Evolutionary conservation across 2,113 vertebrate genomes (phyloP).

Genomic region (Petrocephalus zakoni): DNA sequence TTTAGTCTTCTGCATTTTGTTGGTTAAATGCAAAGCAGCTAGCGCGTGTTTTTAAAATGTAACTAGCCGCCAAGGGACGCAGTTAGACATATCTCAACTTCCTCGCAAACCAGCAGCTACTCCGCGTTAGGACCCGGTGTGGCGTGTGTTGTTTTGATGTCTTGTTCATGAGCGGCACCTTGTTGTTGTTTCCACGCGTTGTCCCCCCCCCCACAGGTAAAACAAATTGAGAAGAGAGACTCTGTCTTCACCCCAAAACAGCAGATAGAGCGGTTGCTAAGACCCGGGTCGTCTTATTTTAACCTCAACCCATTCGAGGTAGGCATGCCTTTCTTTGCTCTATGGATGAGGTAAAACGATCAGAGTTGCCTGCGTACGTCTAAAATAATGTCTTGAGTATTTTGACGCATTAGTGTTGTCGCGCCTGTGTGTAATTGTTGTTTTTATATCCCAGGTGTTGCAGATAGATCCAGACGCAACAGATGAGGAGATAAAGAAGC

Average conservation of each 20-base stretch:
- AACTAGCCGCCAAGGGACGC: background rate
- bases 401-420: background rate
- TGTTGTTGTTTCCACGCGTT: background rate
- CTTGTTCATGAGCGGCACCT: background rate
- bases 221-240: constrained; percentile 96
- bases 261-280: constrained; percentile 89
- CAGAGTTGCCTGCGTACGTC: background rate
- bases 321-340: constrained; percentile 23
- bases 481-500: constrained; percentile 94
- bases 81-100: background rate
- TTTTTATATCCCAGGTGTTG: constrained; percentile 66
- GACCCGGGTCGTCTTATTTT: constrained; percentile 92
- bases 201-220: constrained; percentile 66
- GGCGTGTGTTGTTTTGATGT: background rate
- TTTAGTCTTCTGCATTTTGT: background rate
- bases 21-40: background rate
- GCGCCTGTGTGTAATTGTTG: background rate
- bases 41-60: background rate
- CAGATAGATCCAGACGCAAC: constrained; percentile 95
- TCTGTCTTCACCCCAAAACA: constrained; percentile 95
- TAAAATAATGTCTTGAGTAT: background rate
- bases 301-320: constrained; percentile 98
- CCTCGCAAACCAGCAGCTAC: background rate
- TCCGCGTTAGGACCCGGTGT: background rate
- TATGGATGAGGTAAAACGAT: background rate